Evolutionary conservation across 1,140 invertebrate genomes (phyloP).

Genomic region (Melanaphis sacchari): DNA sequence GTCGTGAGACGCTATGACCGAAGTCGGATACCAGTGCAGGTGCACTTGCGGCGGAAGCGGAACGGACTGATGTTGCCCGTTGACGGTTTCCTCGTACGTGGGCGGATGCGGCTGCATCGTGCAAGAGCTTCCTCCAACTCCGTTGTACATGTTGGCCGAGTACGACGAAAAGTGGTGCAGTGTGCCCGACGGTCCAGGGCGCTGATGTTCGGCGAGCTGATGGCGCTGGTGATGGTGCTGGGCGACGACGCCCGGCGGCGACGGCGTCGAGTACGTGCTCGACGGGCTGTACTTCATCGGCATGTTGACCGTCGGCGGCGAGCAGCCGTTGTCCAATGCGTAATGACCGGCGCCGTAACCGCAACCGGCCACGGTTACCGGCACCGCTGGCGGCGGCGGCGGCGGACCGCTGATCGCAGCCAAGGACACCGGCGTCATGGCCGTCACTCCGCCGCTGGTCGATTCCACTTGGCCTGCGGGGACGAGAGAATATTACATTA

Average conservation of each 20-base stretch:
- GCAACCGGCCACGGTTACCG: not conserved
- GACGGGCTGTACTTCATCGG: constrained; percentile 18
- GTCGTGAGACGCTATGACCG: constrained; percentile 17
- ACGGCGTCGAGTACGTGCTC: constrained; percentile 31
- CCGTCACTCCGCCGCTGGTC: not conserved
- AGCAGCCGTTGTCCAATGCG: constrained; percentile 3
- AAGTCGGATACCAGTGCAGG: constrained; percentile 23
- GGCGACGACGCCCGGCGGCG: not conserved
- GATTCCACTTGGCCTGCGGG: constrained; percentile 35
- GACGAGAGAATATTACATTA: not conserved
- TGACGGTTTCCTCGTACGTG: constrained; percentile 44
- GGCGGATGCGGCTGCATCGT: not conserved
- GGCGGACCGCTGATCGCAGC: not conserved
- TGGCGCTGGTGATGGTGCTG: not conserved
- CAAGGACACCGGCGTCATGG: constrained; percentile 7
- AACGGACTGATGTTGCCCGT: not conserved
- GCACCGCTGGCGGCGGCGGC: not conserved
- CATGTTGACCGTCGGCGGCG: not conserved
- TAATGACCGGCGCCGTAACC: constrained; percentile 1
- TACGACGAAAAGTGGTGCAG: constrained; percentile 33
- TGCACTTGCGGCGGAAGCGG: not conserved
- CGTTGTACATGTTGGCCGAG: constrained; percentile 1
- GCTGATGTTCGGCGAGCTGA: constrained; percentile 23
- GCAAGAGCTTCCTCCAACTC: not conserved
- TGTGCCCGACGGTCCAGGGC: constrained; percentile 31